Conservation (phyloP, 53 echinoderm and acorn worm genomes). For the Holothuria leucospilota region DNA sequence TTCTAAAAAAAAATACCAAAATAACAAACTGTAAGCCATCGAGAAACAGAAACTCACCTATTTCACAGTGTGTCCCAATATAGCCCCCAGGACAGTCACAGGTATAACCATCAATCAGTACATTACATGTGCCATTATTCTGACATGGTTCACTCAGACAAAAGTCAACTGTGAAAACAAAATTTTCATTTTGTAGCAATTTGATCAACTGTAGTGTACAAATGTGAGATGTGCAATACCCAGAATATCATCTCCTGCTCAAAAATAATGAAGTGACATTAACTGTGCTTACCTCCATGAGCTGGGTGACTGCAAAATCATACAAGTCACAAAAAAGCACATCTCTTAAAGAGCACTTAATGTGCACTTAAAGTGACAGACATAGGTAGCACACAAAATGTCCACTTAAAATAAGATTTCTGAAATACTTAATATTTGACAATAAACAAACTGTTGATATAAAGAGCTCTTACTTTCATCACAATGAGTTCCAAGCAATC, state of each 20-base stretch:
- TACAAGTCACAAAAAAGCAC: no score
- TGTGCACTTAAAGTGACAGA: no score
- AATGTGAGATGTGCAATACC: no score
- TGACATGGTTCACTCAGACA: slow-evolving; percentile 78
- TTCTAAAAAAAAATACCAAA: no score
- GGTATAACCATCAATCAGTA: slow-evolving; percentile 54
- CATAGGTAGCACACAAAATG: not conserved
- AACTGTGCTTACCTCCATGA: no score
- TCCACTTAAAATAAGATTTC: not conserved
- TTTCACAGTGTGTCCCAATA: slow-evolving; percentile 75
- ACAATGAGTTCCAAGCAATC: slow-evolving; percentile 66
- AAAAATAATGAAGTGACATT: no score
- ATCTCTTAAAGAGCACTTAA: no score
- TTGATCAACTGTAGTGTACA: no score
- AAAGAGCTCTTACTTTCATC: slow-evolving; percentile 60
- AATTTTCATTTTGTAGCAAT: not conserved
- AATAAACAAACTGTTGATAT: no score
- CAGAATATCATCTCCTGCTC: no score
- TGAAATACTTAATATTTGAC: not conserved
- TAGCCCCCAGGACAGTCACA: slow-evolving; percentile 68
- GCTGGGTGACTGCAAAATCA: no score
- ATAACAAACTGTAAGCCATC: no score
- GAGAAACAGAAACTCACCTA: slow-evolving; percentile 56
- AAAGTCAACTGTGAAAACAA: slow-evolving; percentile 67
- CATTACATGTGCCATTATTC: slow-evolving; percentile 75